phyloP scores from a whole-genome alignment of 1,140 invertebrate genomes.

The Bombus waltoni region DNA sequence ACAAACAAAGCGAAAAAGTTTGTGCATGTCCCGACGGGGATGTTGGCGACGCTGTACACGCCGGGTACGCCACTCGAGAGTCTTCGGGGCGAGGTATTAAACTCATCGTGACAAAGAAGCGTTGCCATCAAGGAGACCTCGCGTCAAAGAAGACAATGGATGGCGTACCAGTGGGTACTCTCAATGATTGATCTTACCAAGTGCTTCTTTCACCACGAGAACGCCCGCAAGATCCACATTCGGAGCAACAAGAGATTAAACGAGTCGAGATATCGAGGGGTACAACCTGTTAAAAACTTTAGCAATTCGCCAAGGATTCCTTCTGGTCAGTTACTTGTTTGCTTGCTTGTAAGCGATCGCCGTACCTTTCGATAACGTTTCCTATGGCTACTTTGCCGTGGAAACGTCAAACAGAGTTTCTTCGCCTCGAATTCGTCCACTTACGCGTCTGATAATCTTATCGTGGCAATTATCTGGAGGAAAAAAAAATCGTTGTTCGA shows the following conservation, averaged over 20 bases:
- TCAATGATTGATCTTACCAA: slow-evolving; percentile 74
- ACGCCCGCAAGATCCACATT: slow-evolving; percentile 46
- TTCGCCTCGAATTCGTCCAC: too few species aligned
- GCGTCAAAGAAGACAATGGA: slow-evolving; percentile 75
- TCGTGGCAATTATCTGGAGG: too few species aligned
- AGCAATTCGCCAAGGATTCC: background rate
- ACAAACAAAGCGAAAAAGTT: slow-evolving; percentile 1
- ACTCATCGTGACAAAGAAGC: slow-evolving; percentile 67
- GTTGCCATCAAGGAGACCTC: slow-evolving; percentile 64
- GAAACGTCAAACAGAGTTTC: too few species aligned
- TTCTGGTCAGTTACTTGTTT: background rate
- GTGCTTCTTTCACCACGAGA: slow-evolving; percentile 56
- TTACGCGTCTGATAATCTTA: too few species aligned
- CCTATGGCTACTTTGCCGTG: too few species aligned
- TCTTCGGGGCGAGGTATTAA: slow-evolving; percentile 38
- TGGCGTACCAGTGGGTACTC: slow-evolving; percentile 62
- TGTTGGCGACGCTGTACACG: background rate
- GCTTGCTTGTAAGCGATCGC: too few species aligned
- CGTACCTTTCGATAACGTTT: too few species aligned
- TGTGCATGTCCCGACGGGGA: background rate
- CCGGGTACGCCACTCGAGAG: slow-evolving; percentile 2
- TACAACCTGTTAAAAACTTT: slow-evolving; percentile 40
- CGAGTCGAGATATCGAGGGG: slow-evolving; percentile 44
- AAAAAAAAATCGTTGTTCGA: too few species aligned
- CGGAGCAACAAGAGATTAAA: slow-evolving; percentile 63